phyloP scores from a whole-genome alignment of 2,797 vertebrate species.

The Apogon hyalosoma region DNA sequence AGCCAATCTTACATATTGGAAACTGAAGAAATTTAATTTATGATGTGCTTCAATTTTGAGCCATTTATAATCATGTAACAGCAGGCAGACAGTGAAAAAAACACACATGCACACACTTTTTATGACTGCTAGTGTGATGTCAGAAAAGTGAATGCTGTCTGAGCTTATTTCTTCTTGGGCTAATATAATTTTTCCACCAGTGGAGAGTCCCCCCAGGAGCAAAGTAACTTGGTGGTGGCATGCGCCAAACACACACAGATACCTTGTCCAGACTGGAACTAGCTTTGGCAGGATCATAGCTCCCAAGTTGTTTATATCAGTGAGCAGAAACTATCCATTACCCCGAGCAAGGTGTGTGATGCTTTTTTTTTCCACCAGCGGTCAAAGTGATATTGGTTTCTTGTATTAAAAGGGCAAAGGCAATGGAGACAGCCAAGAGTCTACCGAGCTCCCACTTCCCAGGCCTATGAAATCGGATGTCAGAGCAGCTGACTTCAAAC shows the following conservation, averaged over 20 bases:
- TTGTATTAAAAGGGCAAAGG: conserved; percentile 64
- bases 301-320: conserved; percentile 75
- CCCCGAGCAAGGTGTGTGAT: conserved; percentile 71
- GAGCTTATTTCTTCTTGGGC: conserved; percentile 82
- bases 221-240: conserved; percentile 61
- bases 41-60: conserved; percentile 61
- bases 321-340: conserved; percentile 77
- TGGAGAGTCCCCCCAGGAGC: conserved; percentile 52
- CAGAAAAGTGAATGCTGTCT: conserved; percentile 68
- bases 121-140: conserved; percentile 70
- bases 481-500: conserved; percentile 52
- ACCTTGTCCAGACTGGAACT: conserved; percentile 67
- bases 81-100: conserved; percentile 41
- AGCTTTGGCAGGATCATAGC: conserved; percentile 71
- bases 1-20: conserved; percentile 51
- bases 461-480: conserved; percentile 67
- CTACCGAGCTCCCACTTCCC: conserved; percentile 54
- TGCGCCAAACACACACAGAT: conserved; percentile 68
- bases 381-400: conserved; percentile 77
- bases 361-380: conserved; percentile 59
- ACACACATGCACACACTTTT: conserved; percentile 41
- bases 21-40: conserved; percentile 67
- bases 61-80: conserved; percentile 59
- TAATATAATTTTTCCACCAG: conserved; percentile 83
- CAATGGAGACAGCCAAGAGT: conserved; percentile 51